Evolutionary conservation across 2,888 invertebrate genomes (phyloP).

Genomic region (Trichopria drosophilae): DNA sequence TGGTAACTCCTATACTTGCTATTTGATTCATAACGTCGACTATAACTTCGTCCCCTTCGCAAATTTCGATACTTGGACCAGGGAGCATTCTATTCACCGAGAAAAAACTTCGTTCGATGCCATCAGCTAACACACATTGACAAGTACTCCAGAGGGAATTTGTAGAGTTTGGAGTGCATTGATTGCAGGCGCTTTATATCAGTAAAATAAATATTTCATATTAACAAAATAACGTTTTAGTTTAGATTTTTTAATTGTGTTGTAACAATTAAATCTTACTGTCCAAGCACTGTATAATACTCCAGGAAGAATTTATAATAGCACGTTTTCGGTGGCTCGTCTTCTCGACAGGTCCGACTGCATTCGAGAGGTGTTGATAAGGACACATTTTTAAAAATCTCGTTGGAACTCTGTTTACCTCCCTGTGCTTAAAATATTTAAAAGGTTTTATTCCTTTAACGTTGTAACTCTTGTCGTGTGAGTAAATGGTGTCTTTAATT

Average conservation of each 20-base stretch:
- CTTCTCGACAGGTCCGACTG: constrained; percentile 45
- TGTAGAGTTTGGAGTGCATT: constrained; percentile 73
- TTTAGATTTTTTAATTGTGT: too few species aligned
- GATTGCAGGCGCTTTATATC: constrained; percentile 84
- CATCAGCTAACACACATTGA: constrained; percentile 85
- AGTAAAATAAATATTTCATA: too few species aligned
- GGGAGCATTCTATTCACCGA: constrained; percentile 85
- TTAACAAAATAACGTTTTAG: too few species aligned
- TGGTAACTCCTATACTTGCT: constrained; percentile 77
- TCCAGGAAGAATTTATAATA: constrained; percentile 40
- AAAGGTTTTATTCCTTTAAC: too few species aligned
- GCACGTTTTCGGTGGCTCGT: constrained; percentile 40
- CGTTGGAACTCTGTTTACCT: too few species aligned
- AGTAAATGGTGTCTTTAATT: too few species aligned
- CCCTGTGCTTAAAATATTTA: too few species aligned
- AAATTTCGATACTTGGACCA: constrained; percentile 84
- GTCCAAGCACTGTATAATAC: too few species aligned
- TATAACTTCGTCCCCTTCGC: constrained; percentile 79
- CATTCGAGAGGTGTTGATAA: too few species aligned
- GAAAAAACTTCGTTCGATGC: constrained; percentile 72
- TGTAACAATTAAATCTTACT: too few species aligned
- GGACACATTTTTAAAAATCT: too few species aligned
- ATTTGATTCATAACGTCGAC: constrained; percentile 82
- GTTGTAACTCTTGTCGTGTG: too few species aligned
- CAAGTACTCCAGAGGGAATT: constrained; percentile 69